Percentiles rank a stretch among this genome's conserved stretches.
phyloP scores from a whole-genome alignment of 35 echinoderm and acorn worm genomes.

The Lytechinus pictus region DNA sequence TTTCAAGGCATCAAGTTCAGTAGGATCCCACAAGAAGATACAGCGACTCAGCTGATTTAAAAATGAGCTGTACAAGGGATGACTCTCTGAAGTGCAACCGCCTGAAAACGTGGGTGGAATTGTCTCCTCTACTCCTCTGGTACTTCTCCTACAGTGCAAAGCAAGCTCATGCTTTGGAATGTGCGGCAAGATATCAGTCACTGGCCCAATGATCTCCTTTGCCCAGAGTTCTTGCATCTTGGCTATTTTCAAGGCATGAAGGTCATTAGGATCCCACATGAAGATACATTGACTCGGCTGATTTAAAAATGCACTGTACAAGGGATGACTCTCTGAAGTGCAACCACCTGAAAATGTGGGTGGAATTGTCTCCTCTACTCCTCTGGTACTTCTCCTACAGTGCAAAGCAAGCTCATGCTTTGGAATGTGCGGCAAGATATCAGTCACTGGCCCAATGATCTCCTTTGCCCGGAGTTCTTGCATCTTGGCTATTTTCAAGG shows the following conservation, averaged over 20 bases:
- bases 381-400: no score
- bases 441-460: neutral
- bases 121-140: conserved; percentile 46
- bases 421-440: neutral
- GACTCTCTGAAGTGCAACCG: conserved; percentile 50
- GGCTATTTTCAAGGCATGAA: conserved; percentile 45
- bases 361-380: conserved; percentile 6
- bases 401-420: conserved; percentile 26
- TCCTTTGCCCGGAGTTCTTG: neutral
- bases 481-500: conserved; percentile 48
- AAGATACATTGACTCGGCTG: conserved; percentile 59
- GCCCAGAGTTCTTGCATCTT: neutral
- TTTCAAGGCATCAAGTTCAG: conserved; percentile 51
- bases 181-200: neutral
- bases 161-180: conserved; percentile 20
- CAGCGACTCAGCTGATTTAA: conserved; percentile 51
- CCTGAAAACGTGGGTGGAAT: conserved; percentile 15
- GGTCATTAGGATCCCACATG: conserved; percentile 47
- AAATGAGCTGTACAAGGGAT: conserved; percentile 39
- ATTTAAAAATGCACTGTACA: conserved; percentile 42
- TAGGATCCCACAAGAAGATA: conserved; percentile 55
- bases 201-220: neutral
- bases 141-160: no score
- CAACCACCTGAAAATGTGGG: conserved; percentile 52
- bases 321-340: conserved; percentile 43